A percentile compares a stretch with the other conserved stretches of the same genome.
phyloP scores from a whole-genome alignment of 2,888 invertebrate genomes.

The Idaea dimidiata region DNA sequence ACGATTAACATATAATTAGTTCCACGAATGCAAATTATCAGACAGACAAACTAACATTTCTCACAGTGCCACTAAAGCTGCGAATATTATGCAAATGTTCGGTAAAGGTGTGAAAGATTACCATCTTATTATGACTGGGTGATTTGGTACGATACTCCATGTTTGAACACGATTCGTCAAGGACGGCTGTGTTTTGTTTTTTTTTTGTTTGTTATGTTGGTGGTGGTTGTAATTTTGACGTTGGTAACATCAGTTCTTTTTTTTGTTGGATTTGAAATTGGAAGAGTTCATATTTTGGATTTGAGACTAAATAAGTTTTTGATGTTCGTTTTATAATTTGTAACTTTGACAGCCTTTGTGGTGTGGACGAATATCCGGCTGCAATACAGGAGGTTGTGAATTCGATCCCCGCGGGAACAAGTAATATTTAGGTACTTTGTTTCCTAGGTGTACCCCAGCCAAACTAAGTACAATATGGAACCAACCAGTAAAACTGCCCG shows the following conservation, averaged over 20 bases:
- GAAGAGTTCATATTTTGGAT: conserved; percentile 10
- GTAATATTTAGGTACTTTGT: too few species aligned
- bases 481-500: too few species aligned
- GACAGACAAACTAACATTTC: conserved; percentile 24
- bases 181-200: conserved; percentile 61
- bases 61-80: conserved; percentile 38
- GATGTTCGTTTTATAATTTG: too few species aligned
- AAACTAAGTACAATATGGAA: too few species aligned
- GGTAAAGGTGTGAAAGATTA: conserved; percentile 77
- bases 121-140: conserved; percentile 72
- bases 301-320: too few species aligned
- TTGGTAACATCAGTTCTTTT: not conserved
- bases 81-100: conserved; percentile 65
- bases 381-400: too few species aligned
- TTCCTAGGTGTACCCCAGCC: too few species aligned
- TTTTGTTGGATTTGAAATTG: not conserved
- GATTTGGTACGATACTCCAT: conserved; percentile 70
- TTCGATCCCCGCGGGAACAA: too few species aligned
- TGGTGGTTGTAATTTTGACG: not conserved
- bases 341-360: too few species aligned
- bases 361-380: too few species aligned
- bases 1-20: not conserved
- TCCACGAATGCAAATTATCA: not conserved
- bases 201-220: not conserved
- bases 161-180: conserved; percentile 68